Evolutionary conservation across 2,113 vertebrate species (phyloP).

Genomic region (Oryzias celebensis): DNA sequence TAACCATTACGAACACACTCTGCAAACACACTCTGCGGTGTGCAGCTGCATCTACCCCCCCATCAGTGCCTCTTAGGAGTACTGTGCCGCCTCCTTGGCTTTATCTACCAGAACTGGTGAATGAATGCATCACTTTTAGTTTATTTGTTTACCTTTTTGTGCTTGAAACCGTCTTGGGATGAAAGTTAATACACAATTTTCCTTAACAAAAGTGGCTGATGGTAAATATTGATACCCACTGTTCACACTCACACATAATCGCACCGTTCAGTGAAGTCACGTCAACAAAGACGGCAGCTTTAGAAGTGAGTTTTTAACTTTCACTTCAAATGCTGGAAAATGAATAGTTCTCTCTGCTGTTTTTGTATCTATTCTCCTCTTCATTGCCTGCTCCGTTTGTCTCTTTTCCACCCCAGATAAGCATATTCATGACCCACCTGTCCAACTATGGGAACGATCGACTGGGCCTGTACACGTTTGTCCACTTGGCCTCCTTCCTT

Average conservation of each 20-base stretch:
- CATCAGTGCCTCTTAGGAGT: slow-evolving; percentile 41
- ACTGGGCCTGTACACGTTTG: slow-evolving; percentile 92
- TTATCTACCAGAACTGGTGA: slow-evolving; percentile 46
- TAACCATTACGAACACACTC: slow-evolving; percentile 40
- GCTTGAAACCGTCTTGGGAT: slow-evolving; percentile 24
- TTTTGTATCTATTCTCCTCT: not conserved
- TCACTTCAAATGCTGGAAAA: slow-evolving; percentile 28
- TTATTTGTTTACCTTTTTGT: slow-evolving; percentile 32
- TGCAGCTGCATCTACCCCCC: slow-evolving; percentile 46
- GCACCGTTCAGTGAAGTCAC: slow-evolving; percentile 42
- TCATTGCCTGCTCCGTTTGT: slow-evolving; percentile 1
- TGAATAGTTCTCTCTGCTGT: slow-evolving; percentile 1
- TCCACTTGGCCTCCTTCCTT: slow-evolving; percentile 91
- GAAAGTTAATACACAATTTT: slow-evolving; percentile 43
- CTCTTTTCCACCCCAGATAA: slow-evolving; percentile 78
- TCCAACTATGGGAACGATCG: slow-evolving; percentile 98
- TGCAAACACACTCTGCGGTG: slow-evolving; percentile 30
- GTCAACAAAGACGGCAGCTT: slow-evolving; percentile 38
- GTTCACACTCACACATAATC: slow-evolving; percentile 42
- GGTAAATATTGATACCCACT: slow-evolving; percentile 36
- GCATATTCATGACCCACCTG: slow-evolving; percentile 97
- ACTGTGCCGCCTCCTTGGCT: slow-evolving; percentile 44
- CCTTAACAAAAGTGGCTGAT: slow-evolving; percentile 37
- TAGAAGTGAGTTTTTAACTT: slow-evolving; percentile 43
- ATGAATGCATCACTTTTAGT: slow-evolving; percentile 42